phyloP scores from a whole-genome alignment of 2,888 invertebrate species.

The Sycophila texana region DNA sequence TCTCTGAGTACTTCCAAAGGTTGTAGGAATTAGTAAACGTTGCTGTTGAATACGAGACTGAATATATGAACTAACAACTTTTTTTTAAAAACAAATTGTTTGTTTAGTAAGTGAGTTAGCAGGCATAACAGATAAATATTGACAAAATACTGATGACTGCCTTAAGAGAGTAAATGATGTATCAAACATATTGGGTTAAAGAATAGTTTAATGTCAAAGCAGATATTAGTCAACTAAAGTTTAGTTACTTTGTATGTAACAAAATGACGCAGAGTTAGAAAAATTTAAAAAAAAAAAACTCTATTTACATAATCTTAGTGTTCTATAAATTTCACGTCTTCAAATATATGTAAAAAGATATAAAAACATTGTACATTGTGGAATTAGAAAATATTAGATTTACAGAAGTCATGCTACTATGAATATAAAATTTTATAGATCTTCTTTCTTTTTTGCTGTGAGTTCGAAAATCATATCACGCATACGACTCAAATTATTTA shows the following conservation, averaged over 20 bases:
- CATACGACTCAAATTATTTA: conserved; percentile 68
- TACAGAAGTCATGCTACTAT: conserved; percentile 23
- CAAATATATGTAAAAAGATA: conserved; percentile 34
- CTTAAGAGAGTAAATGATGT: conserved; percentile 32
- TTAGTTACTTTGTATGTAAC: conserved; percentile 17
- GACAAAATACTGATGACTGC: conserved; percentile 21
- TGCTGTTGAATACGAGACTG: conserved; percentile 42
- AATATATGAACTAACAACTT: conserved; percentile 11
- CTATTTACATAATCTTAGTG: conserved; percentile 47
- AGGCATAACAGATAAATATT: not conserved
- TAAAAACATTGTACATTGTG: conserved; percentile 20
- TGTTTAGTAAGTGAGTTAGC: not conserved
- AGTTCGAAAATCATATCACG: conserved; percentile 71
- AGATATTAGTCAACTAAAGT: conserved; percentile 1
- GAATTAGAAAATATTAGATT: conserved; percentile 13
- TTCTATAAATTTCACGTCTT: conserved; percentile 36
- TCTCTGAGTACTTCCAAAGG: not conserved
- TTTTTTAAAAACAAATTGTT: conserved; percentile 11
- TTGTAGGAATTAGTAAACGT: conserved; percentile 16
- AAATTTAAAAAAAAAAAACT: conserved; percentile 17
- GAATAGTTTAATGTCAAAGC: not conserved
- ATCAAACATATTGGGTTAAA: conserved; percentile 7
- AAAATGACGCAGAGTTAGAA: not conserved
- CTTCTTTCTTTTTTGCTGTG: conserved; percentile 69
- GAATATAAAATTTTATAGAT: conserved; percentile 56